Conservation (phyloP, 64 coral and sea anemone genomes). For the Montipora efflorescens region DNA sequence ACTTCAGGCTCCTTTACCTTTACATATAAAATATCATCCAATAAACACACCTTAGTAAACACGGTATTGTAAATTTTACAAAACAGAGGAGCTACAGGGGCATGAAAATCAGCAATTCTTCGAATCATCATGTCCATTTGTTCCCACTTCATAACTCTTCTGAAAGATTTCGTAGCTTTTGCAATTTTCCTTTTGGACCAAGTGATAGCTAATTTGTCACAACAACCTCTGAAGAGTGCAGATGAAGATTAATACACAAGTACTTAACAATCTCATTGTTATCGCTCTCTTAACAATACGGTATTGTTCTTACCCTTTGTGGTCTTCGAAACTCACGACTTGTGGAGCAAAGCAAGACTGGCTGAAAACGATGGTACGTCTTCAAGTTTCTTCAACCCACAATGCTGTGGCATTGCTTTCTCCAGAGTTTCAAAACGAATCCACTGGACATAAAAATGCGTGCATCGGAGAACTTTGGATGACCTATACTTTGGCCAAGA, state of each 20-base stretch:
- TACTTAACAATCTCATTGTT: not conserved
- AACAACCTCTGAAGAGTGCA: not conserved
- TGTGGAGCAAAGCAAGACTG: not conserved
- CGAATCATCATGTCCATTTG: not conserved
- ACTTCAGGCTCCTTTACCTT: too few species aligned
- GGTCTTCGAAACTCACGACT: not conserved
- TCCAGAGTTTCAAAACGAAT: not conserved
- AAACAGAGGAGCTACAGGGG: not conserved
- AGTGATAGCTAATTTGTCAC: not conserved
- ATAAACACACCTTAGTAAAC: not conserved
- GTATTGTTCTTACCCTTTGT: not conserved
- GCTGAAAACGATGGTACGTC: not conserved
- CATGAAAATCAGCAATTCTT: not conserved
- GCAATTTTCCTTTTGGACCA: too few species aligned
- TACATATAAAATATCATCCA: too few species aligned
- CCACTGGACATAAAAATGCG: conserved; percentile 11
- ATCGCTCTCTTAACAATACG: not conserved
- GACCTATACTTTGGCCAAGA: not conserved
- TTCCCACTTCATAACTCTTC: not conserved
- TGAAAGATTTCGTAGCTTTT: not conserved
- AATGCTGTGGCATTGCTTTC: not conserved
- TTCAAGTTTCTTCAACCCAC: not conserved
- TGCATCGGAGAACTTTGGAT: not conserved
- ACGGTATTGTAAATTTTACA: not conserved
- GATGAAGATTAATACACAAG: conserved; percentile 5